Percentiles rank a stretch among this genome's conserved stretches.
phyloP scores from a whole-genome alignment of 2,113 vertebrate species.

The Odocoileus virginianus region DNA sequence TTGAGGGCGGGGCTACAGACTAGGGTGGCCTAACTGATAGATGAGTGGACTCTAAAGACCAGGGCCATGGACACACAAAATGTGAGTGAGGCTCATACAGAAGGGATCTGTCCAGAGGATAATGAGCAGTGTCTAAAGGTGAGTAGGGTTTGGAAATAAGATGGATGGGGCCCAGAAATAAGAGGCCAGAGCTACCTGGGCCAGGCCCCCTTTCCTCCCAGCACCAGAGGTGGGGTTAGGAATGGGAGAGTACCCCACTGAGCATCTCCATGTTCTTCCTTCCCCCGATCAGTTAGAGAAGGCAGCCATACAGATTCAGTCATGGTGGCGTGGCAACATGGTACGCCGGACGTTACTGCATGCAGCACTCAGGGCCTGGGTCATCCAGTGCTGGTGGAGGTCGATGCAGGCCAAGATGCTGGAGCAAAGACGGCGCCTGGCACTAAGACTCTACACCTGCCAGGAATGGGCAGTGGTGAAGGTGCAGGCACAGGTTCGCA shows the following conservation, averaged over 20 bases:
- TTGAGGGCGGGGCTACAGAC: conserved; percentile 61
- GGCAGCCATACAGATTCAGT: conserved; percentile 51
- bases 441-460: conserved; percentile 40
- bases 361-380: neutral
- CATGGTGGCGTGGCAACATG: conserved; percentile 67
- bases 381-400: conserved; percentile 74
- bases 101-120: neutral
- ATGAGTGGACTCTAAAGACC: conserved; percentile 13
- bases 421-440: conserved; percentile 29
- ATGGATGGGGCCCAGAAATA: neutral
- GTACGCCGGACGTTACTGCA: conserved; percentile 31
- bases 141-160: neutral
- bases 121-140: neutral
- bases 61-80: conserved; percentile 35
- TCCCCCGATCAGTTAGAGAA: conserved; percentile 26
- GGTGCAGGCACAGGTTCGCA: conserved; percentile 63
- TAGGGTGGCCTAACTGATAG: neutral
- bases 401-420: fast-evolving
- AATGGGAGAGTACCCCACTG: neutral
- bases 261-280: neutral
- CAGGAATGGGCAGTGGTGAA: conserved; percentile 61
- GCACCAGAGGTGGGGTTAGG: neutral
- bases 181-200: neutral
- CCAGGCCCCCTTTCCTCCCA: neutral
- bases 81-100: neutral